A percentile compares a stretch with the other conserved stretches of the same genome.
phyloP scores from a whole-genome alignment of 2,888 invertebrate genomes.

The Habrosyne pyritoides region DNA sequence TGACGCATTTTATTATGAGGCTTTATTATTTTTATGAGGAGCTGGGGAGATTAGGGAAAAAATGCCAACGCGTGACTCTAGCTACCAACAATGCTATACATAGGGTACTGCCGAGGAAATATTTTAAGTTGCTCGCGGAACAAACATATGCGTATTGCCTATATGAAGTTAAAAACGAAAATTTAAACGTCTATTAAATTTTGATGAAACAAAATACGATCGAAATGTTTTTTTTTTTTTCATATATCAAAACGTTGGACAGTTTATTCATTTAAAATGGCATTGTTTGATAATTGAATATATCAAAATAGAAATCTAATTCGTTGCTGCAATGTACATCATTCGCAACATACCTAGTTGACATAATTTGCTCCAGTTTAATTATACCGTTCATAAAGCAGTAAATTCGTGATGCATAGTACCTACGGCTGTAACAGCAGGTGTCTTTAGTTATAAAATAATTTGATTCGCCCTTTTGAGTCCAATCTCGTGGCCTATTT shows the following conservation, averaged over 20 bases:
- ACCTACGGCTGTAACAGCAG: not conserved
- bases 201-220: too few species aligned
- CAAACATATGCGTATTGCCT: not conserved
- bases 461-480: not conserved
- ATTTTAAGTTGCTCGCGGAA: not conserved
- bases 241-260: too few species aligned
- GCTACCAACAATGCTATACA: not conserved
- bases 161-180: too few species aligned
- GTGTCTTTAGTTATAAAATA: conserved; percentile 2
- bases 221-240: too few species aligned
- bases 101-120: not conserved
- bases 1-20: conserved; percentile 24
- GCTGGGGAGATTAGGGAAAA: conserved; percentile 27
- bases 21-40: conserved; percentile 37
- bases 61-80: conserved; percentile 23
- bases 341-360: not conserved
- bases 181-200: too few species aligned
- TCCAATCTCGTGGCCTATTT: not conserved
- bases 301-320: too few species aligned
- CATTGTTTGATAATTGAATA: too few species aligned
- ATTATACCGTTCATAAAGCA: not conserved
- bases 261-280: too few species aligned
- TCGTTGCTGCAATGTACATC: too few species aligned
- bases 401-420: not conserved
- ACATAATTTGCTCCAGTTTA: too few species aligned